phyloP scores from a whole-genome alignment of 2,888 invertebrate species.

The Drosophila robusta region DNA sequence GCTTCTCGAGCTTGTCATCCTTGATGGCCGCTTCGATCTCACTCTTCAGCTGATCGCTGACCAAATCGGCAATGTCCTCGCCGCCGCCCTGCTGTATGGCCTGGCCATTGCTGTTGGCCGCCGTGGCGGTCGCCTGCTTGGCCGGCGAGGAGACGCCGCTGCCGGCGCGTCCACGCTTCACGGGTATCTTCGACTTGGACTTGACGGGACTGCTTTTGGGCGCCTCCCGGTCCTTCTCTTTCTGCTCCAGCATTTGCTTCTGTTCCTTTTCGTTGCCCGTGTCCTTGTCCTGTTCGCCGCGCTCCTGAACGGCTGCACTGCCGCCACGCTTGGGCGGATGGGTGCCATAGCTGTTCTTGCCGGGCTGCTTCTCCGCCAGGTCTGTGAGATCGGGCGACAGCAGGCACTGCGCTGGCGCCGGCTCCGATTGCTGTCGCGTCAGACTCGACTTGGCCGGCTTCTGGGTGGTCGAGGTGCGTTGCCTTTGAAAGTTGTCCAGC shows the following conservation, averaged over 20 bases:
- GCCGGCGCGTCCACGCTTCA: constrained; percentile 75
- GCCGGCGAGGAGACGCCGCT: constrained; percentile 85
- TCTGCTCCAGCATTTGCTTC: constrained; percentile 44
- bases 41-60: constrained; percentile 82
- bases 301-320: constrained; percentile 48
- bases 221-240: constrained; percentile 52
- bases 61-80: constrained; percentile 84
- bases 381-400: constrained; percentile 38
- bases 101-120: constrained; percentile 61
- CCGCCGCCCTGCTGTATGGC: constrained; percentile 84
- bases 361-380: constrained; percentile 40
- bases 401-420: constrained; percentile 76
- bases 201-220: constrained; percentile 84
- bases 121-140: constrained; percentile 66
- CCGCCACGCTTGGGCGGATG: constrained; percentile 83
- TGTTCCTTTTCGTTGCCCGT: constrained; percentile 73
- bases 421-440: constrained; percentile 84
- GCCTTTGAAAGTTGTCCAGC: constrained; percentile 73
- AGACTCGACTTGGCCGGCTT: constrained; percentile 59
- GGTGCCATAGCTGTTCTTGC: constrained; percentile 79
- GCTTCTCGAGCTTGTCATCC: constrained; percentile 73
- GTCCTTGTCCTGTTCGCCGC: constrained; percentile 74
- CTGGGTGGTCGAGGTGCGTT: constrained; percentile 77
- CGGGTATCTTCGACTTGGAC: constrained; percentile 84
- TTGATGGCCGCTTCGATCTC: constrained; percentile 84